A percentile compares a stretch with the other conserved stretches of the same genome.
These are phyloP conservation scores for Gila robusta DNA, from an alignment of 2,797 vertebrate genomes.

Conservation along the genomic window DNA sequence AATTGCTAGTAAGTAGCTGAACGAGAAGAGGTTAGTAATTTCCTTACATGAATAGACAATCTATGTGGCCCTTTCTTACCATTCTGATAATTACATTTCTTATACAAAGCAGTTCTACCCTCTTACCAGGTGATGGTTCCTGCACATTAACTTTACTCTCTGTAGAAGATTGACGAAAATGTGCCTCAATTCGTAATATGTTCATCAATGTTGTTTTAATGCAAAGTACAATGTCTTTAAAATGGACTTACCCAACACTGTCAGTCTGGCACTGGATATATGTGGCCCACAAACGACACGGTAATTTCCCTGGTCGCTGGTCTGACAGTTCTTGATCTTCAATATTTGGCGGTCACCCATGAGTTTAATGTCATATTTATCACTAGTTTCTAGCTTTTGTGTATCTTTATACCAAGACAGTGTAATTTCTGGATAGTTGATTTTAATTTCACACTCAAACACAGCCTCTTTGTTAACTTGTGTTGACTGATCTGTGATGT, in stretches of 20 bases:
- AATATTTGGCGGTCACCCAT: conserved; percentile 87
- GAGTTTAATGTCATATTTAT: conserved; percentile 90
- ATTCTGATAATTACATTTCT: not conserved
- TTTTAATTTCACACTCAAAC: conserved; percentile 92
- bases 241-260: conserved; percentile 86
- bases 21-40: conserved; percentile 70
- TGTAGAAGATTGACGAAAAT: conserved; percentile 50
- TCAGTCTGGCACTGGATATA: conserved; percentile 93
- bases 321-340: conserved; percentile 87
- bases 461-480: conserved; percentile 84
- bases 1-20: conserved; percentile 35
- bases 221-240: not conserved
- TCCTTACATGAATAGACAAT: conserved; percentile 35
- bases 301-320: conserved; percentile 92
- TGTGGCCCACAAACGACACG: conserved; percentile 96
- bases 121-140: conserved; percentile 89
- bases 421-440: conserved; percentile 97
- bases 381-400: conserved; percentile 87
- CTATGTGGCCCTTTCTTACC: conserved; percentile 28
- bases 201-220: conserved; percentile 23
- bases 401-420: conserved; percentile 98
- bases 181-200: not conserved
- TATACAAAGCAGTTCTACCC: conserved; percentile 70
- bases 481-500: conserved; percentile 88
- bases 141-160: conserved; percentile 85